phyloP scores from a whole-genome alignment of 2,113 vertebrate genomes.

The Perca flavescens region DNA sequence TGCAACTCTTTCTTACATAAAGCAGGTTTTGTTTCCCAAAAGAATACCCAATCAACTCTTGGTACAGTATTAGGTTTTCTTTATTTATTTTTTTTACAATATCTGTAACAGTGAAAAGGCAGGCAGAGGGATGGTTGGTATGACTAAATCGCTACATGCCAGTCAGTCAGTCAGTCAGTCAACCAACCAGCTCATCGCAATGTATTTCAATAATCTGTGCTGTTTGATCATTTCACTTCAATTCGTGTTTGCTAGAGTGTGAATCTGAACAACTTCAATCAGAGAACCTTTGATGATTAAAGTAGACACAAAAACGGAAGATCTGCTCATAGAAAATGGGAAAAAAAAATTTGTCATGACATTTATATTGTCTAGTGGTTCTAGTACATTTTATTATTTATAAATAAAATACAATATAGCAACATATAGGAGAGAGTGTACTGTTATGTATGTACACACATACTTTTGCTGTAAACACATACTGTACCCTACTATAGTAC shows the following conservation, averaged over 20 bases:
- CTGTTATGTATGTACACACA: neutral
- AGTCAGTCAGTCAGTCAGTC: neutral
- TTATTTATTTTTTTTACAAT: neutral
- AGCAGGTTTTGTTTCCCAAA: neutral
- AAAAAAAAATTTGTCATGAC: neutral
- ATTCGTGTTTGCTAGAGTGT: neutral
- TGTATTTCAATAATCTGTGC: neutral
- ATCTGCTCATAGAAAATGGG: neutral
- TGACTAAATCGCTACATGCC: neutral
- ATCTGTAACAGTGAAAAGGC: neutral
- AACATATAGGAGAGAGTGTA: neutral
- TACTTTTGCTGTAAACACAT: neutral
- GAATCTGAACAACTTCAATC: neutral
- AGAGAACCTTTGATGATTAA: neutral
- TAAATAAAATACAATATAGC: neutral
- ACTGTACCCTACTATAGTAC: neutral
- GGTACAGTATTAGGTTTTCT: neutral
- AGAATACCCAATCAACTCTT: neutral
- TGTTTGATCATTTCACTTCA: neutral
- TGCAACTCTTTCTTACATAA: constrained; percentile 3
- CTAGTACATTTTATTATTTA: neutral
- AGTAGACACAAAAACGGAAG: neutral
- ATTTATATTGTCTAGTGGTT: neutral
- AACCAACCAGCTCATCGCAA: neutral
- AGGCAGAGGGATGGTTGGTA: neutral